Evolutionary conservation across 2,797 vertebrate genomes (phyloP).

Genomic region (Lindbergichthys nudifrons): DNA sequence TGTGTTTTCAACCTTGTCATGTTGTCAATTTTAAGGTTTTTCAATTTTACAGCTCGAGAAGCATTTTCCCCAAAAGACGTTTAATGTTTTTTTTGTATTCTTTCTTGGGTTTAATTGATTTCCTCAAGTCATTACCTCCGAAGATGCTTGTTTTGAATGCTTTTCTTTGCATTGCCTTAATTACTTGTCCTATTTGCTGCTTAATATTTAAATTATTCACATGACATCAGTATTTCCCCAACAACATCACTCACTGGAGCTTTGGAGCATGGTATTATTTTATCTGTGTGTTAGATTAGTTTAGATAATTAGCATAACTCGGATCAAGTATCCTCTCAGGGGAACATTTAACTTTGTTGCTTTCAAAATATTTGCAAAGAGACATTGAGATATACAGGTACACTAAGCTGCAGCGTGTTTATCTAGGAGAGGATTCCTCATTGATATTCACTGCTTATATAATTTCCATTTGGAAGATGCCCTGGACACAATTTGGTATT

Average conservation of each 20-base stretch:
- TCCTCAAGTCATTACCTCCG: conserved; percentile 66
- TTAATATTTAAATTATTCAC: conserved; percentile 59
- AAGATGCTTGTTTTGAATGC: conserved; percentile 43
- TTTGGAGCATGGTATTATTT: conserved; percentile 50
- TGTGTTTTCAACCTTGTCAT: conserved; percentile 68
- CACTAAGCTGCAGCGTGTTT: conserved; percentile 14
- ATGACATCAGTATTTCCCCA: conserved; percentile 47
- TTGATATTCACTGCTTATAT: conserved; percentile 24
- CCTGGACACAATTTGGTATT: conserved; percentile 3
- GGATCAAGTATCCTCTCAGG: conserved; percentile 40
- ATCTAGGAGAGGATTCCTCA: conserved; percentile 21
- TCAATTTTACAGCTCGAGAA: conserved; percentile 73
- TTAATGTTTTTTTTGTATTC: conserved; percentile 36
- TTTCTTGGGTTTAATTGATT: conserved; percentile 72
- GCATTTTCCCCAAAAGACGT: conserved; percentile 54
- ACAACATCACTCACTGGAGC: conserved; percentile 39
- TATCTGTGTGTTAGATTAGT: conserved; percentile 48
- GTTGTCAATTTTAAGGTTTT: conserved; percentile 61
- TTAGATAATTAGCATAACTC: conserved; percentile 46
- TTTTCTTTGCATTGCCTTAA: conserved; percentile 54
- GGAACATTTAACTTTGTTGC: conserved; percentile 37
- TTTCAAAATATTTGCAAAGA: conserved; percentile 38
- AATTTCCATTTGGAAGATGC: conserved; percentile 9
- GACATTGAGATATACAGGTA: conserved; percentile 13
- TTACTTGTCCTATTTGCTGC: conserved; percentile 57